Conservation (phyloP, 2,113 vertebrate genomes). For the Agelaius tricolor region DNA sequence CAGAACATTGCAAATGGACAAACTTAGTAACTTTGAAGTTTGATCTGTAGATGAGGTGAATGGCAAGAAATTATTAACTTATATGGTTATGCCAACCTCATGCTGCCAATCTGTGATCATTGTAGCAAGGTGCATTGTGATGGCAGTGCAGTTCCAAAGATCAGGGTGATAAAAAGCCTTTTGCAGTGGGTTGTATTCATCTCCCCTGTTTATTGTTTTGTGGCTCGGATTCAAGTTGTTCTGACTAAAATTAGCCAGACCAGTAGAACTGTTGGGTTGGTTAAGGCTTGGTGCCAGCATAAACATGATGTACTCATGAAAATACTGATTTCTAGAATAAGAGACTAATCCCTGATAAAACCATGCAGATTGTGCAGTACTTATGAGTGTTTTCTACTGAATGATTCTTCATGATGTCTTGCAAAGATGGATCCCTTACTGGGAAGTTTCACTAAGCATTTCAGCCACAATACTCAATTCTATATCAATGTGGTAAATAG, state of each 20-base stretch:
- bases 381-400: not conserved
- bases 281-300: not conserved
- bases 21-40: constrained; percentile 17
- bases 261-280: not conserved
- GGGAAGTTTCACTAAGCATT: not conserved
- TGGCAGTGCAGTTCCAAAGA: constrained; percentile 8
- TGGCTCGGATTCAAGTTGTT: not conserved
- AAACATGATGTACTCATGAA: not conserved
- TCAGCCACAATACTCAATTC: not conserved
- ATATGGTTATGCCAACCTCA: not conserved
- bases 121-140: not conserved
- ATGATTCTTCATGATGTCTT: not conserved
- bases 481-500: not conserved
- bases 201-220: not conserved
- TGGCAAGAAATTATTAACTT: constrained; percentile 63
- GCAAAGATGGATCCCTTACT: not conserved
- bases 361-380: not conserved
- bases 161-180: not conserved
- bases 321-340: not conserved
- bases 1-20: not conserved
- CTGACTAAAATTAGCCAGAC: not conserved
- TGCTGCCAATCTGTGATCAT: not conserved
- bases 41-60: constrained; percentile 12
- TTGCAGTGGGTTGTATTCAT: not conserved
- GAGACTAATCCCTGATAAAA: not conserved